A percentile compares a stretch with the other conserved stretches of the same genome.
Evolutionary conservation across 2,888 invertebrate genomes (phyloP).

Genomic region (Drosophila suboccidentalis): DNA sequence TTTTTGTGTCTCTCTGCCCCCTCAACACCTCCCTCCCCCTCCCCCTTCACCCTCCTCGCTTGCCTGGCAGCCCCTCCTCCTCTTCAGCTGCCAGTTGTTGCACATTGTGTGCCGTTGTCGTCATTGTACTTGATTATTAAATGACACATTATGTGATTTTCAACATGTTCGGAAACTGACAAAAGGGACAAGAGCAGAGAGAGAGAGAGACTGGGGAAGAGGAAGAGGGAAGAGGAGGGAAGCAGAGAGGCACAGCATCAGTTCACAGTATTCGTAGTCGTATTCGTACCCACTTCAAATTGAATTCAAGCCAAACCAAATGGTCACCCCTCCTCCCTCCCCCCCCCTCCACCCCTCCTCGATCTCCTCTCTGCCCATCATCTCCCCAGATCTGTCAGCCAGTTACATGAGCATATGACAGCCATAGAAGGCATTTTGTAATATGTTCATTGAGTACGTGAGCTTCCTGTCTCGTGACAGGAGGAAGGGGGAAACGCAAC

Average conservation of each 20-base stretch:
- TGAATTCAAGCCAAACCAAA: conserved; percentile 71
- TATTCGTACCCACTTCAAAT: conserved; percentile 63
- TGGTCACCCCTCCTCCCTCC: conserved; percentile 47
- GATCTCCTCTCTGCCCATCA: neutral
- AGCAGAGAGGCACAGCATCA: conserved; percentile 35
- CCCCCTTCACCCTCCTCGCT: neutral
- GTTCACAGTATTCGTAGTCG: conserved; percentile 20
- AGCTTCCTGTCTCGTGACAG: conserved; percentile 52
- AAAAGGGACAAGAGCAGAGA: conserved; percentile 17
- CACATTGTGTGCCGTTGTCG: conserved; percentile 65
- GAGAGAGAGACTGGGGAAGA: neutral
- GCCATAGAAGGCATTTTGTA: conserved; percentile 81
- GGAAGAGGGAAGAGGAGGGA: neutral
- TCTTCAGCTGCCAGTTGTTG: conserved; percentile 33
- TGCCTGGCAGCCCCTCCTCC: neutral
- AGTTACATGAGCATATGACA: conserved; percentile 80
- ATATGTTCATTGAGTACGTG: conserved; percentile 80
- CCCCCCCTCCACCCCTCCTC: neutral
- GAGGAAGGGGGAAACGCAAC: neutral
- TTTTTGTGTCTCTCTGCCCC: conserved; percentile 16
- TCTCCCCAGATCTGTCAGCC: conserved; percentile 55
- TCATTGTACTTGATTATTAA: conserved; percentile 83
- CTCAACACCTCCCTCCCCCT: neutral
- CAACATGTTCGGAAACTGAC: conserved; percentile 66
- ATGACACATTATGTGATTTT: conserved; percentile 85